A percentile compares a stretch with the other conserved stretches of the same genome.
Evolutionary conservation across 2,888 invertebrate species (phyloP).

Genomic region (Cheilosia urbana): DNA sequence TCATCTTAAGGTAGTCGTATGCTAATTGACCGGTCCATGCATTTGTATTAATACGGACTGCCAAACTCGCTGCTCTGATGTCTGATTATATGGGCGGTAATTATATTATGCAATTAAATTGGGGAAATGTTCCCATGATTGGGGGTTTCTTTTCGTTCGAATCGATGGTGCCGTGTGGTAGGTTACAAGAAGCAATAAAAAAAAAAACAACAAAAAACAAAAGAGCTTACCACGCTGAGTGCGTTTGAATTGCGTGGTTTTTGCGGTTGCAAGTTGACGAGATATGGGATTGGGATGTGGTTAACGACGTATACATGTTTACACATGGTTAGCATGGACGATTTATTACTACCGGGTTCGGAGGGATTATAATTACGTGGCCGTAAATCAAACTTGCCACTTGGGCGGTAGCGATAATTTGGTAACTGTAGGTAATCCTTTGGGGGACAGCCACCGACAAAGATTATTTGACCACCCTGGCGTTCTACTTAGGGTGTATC

Average conservation of each 20-base stretch:
- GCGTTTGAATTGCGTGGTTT: slow-evolving; percentile 29
- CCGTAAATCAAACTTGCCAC: slow-evolving; percentile 58
- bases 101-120: slow-evolving; percentile 27
- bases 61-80: background rate
- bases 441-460: no score
- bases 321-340: slow-evolving; percentile 17
- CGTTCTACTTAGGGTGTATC: no score
- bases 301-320: slow-evolving; percentile 21
- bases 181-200: slow-evolving; percentile 3
- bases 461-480: no score
- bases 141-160: slow-evolving; percentile 5
- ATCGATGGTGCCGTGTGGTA: slow-evolving; percentile 12
- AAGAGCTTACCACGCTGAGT: slow-evolving; percentile 7
- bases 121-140: background rate
- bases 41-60: background rate
- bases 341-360: slow-evolving; percentile 45
- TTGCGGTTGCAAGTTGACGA: slow-evolving; percentile 36
- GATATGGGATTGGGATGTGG: slow-evolving; percentile 37
- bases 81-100: slow-evolving; percentile 45
- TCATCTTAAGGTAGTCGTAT: slow-evolving; percentile 26
- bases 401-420: slow-evolving; percentile 34
- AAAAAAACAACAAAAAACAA: background rate
- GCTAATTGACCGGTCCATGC: slow-evolving; percentile 65
- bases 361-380: slow-evolving; percentile 36
- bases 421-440: no score